Base-by-base conservation (phyloP, 2,888 invertebrate genomes). In the Tetragonisca angustula region DNA sequence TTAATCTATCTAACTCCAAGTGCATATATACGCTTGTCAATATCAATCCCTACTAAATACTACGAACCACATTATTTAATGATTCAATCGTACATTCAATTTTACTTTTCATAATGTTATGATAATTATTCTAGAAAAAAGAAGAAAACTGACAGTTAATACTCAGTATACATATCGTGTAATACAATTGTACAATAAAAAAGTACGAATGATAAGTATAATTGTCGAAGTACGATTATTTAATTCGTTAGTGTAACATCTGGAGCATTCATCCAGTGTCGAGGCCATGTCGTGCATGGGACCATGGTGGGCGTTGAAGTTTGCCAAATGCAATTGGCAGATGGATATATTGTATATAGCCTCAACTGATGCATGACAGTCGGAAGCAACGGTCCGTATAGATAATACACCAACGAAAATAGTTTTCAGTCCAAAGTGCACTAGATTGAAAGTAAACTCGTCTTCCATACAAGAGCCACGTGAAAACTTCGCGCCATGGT, bases 371-470 rank as follows among this genome's bases (percentile, higher is more conserved):
- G 61, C 79, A 43, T 43, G 43, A 43, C 36, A 36, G 36, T 62
- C 70, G 56, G 62, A 74, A 73, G n/a, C 36, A 24, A 54, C 49
- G 54, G 36, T 43, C 64, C 21, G 36, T 82, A 86, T 77, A 79
- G 76, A 72, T 73, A 82, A 73, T n/a, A 59, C 36, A n/a, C n/a
- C n/a, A 43, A 65, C 62, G 52, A 79, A 83, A 86, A 86, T 86
- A 83, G 86, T 79, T 64, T 56, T 56, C 50, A 64, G 68, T 79
- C 70, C 69, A 76, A 83, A 78, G 80, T 81, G 79, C 65, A 73
- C 69, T 76, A 84, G 65, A 71, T 67, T 69, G 69, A 74, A 73
- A 81, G 81, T 74, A 76, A 76, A 78, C 71, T 79, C 21, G 59
- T 36, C 71, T 86, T 82, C 76, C 82, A 76, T 56, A 71, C 54